A percentile compares a stretch with the other conserved stretches of the same genome.
Evolutionary conservation across 2,797 vertebrate genomes (phyloP).

Genomic region (Oryzias dopingdopingensis): DNA sequence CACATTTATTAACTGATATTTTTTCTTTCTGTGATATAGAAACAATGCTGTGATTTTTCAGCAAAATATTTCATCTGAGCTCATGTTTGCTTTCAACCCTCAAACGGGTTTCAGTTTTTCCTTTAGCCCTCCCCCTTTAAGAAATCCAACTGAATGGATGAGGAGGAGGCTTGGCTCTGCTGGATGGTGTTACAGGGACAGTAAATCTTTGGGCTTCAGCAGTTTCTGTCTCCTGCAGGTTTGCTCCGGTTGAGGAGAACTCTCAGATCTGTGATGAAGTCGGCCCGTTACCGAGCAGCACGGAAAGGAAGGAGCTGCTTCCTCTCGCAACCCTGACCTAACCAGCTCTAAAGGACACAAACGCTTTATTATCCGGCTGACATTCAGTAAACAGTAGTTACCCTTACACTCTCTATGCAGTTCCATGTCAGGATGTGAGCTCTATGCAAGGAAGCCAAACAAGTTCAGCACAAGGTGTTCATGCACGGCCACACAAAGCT

Average conservation of each 20-base stretch:
- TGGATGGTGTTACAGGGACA: no score
- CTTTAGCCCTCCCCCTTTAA: no score
- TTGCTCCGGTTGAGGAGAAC: conserved; percentile 27
- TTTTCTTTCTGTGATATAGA: no score
- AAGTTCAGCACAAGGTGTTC: not conserved
- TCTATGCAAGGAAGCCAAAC: conserved; percentile 33
- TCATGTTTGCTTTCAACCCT: no score
- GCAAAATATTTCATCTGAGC: no score
- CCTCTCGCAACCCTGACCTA: conserved; percentile 37
- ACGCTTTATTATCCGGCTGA: not conserved
- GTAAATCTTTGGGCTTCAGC: no score
- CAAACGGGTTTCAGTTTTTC: no score
- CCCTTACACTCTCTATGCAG: conserved; percentile 28
- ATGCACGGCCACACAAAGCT: conserved; percentile 18
- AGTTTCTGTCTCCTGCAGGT: conserved; percentile 36
- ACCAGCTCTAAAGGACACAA: conserved; percentile 1
- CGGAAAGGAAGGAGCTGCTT: conserved; percentile 54
- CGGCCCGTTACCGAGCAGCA: conserved; percentile 30
- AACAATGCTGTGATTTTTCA: no score
- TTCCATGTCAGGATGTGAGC: conserved; percentile 10
- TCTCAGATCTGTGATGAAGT: conserved; percentile 30
- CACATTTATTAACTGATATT: no score
- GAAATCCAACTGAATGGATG: no score
- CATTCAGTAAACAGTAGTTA: not conserved
- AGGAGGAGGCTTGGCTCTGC: no score